Conservation (phyloP, 2,888 invertebrate genomes). For the Lysandra coridon region DNA sequence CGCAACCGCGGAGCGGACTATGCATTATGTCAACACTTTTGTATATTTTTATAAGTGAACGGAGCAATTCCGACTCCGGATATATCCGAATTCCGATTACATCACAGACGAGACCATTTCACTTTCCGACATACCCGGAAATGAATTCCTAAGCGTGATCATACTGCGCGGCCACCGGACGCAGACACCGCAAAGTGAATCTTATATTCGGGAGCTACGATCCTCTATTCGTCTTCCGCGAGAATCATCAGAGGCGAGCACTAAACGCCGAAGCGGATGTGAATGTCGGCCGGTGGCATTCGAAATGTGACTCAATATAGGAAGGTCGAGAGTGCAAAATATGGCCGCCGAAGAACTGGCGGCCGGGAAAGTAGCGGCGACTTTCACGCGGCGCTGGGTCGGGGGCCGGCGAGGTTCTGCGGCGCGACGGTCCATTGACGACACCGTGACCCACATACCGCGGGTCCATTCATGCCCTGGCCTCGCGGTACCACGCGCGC, state of each 20-base stretch:
- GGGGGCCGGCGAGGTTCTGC: conserved; percentile 72
- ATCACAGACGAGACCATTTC: conserved; percentile 80
- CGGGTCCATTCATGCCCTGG: conserved; percentile 76
- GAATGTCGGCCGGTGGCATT: conserved; percentile 60
- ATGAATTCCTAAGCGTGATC: conserved; percentile 79
- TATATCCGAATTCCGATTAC: conserved; percentile 81
- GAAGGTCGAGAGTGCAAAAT: conserved; percentile 68
- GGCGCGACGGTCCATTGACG: conserved; percentile 77
- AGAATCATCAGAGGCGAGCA: conserved; percentile 66
- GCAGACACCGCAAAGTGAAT: conserved; percentile 53
- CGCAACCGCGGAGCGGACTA: conserved; percentile 58
- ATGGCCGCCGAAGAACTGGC: conserved; percentile 53
- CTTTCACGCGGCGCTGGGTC: conserved; percentile 76
- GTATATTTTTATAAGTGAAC: conserved; percentile 75
- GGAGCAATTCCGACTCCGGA: conserved; percentile 77
- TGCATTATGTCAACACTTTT: conserved; percentile 71
- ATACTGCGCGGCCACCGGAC: conserved; percentile 73
- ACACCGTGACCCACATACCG: conserved; percentile 79
- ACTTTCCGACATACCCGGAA: conserved; percentile 81
- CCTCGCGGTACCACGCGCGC: conserved; percentile 58
- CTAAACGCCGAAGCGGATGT: conserved; percentile 76
- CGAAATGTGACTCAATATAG: conserved; percentile 70
- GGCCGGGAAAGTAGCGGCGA: conserved; percentile 79
- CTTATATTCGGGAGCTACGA: conserved; percentile 54
- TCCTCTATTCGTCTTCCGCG: conserved; percentile 47